phyloP scores from a whole-genome alignment of 2,113 vertebrate genomes.

The Strix aluco region DNA sequence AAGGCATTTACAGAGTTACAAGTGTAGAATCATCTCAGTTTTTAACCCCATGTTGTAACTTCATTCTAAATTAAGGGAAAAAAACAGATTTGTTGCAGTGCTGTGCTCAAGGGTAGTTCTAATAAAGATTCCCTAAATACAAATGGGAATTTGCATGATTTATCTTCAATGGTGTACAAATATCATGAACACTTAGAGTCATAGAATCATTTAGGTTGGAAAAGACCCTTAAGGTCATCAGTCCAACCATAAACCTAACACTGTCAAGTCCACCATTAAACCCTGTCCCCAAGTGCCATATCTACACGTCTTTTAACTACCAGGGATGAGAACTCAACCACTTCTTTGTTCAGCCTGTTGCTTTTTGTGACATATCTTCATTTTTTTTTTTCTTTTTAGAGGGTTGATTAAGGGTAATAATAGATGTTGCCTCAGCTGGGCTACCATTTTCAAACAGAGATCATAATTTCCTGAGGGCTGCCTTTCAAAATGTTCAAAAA shows the following conservation, averaged over 20 bases:
- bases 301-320: neutral
- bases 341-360: neutral
- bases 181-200: neutral
- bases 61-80: neutral
- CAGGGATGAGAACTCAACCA: neutral
- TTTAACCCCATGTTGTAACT: neutral
- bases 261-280: neutral
- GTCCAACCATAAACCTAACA: neutral
- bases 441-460: neutral
- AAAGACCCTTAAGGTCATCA: too few relatives aligned
- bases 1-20: neutral
- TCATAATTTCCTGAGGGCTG: neutral
- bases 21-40: neutral
- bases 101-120: neutral
- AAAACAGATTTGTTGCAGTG: neutral
- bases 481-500: neutral
- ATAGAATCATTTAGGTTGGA: neutral
- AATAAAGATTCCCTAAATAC: neutral
- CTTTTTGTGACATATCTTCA: neutral
- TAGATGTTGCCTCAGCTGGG: neutral
- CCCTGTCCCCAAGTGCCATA: neutral
- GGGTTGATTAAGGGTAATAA: neutral
- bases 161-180: neutral
- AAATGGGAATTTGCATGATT: neutral
- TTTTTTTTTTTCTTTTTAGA: neutral